Evolutionary conservation across 1,140 invertebrate species (phyloP).

Genomic region (Helicoverpa zea): DNA sequence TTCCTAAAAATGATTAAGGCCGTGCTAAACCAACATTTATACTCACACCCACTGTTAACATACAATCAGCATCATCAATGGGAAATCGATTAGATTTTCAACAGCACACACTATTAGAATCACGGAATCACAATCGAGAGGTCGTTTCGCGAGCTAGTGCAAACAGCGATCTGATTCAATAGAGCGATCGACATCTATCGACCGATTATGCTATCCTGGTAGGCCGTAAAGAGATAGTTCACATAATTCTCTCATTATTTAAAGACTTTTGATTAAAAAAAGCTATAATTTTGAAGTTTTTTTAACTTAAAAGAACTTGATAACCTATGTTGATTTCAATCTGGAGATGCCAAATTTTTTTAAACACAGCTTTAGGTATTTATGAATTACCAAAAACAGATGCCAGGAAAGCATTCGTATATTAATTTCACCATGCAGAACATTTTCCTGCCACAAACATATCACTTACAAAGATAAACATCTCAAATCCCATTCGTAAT

Average conservation of each 20-base stretch:
- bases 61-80: neutral
- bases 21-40: too few species aligned
- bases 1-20: too few species aligned
- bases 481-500: slow-evolving; percentile 3
- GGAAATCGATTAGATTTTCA: slow-evolving; percentile 12
- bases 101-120: neutral
- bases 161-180: slow-evolving; percentile 11
- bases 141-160: slow-evolving; percentile 5
- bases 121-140: neutral
- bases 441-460: neutral
- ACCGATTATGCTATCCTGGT: slow-evolving; percentile 13
- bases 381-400: too few species aligned
- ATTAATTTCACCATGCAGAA: neutral
- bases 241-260: slow-evolving; percentile 11
- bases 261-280: too few species aligned
- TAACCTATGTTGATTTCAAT: too few species aligned
- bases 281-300: neutral
- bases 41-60: too few species aligned
- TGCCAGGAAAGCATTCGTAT: too few species aligned
- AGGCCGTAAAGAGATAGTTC: slow-evolving; percentile 10
- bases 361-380: too few species aligned
- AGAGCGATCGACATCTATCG: neutral
- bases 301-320: too few species aligned
- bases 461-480: neutral
- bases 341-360: too few species aligned